Conservation (phyloP, 2,888 invertebrate species). For the Ochlodes sylvanus region DNA sequence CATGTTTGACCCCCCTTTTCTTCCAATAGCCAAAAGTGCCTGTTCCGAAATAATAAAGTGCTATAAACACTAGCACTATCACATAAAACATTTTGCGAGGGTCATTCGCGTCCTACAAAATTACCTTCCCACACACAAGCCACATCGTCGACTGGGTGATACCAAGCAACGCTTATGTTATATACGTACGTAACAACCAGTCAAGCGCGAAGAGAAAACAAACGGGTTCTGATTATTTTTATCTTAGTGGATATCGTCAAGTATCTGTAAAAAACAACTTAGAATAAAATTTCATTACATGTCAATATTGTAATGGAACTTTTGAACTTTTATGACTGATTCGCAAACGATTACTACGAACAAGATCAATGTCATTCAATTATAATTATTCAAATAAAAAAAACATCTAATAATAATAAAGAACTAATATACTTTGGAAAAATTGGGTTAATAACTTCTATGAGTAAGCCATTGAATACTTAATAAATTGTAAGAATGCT, state of each 20-base stretch:
- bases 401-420: no score
- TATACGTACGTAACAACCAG: background rate
- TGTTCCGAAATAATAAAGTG: conserved; percentile 63
- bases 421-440: no score
- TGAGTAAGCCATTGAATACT: no score
- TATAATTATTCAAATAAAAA: no score
- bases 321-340: background rate
- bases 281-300: no score
- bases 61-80: conserved; percentile 50
- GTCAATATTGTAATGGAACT: no score
- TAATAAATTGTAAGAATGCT: no score
- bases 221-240: background rate
- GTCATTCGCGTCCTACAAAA: background rate
- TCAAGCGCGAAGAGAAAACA: background rate
- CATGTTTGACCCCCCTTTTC: conserved; percentile 68
- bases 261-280: no score
- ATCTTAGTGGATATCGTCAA: no score
- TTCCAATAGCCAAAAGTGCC: conserved; percentile 69
- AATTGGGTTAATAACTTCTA: no score
- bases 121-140: background rate
- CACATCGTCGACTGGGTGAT: conserved; percentile 10
- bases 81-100: conserved; percentile 52
- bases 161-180: background rate
- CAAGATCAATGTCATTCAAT: no score
- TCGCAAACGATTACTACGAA: no score